Percentiles rank a stretch among this genome's conserved stretches.
Conservation (phyloP, 1,140 invertebrate species). For the Drosophila ironensis region DNA sequence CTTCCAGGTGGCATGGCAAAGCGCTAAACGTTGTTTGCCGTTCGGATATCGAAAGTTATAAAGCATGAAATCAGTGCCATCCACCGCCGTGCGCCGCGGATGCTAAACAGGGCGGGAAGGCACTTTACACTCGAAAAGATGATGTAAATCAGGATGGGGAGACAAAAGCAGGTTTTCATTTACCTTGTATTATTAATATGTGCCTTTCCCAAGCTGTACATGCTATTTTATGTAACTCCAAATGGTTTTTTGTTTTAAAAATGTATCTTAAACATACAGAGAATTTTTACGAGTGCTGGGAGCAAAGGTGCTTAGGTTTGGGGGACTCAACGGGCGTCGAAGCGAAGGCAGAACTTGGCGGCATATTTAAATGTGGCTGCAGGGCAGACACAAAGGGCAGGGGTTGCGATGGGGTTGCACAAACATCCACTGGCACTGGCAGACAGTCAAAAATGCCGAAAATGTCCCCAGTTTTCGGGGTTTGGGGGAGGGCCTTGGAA, state of each 20-base stretch:
- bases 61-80: constrained; percentile 77
- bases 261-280: background rate
- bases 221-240: no score
- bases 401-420: constrained; percentile 11
- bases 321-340: constrained; percentile 23
- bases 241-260: background rate
- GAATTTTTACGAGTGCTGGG: background rate
- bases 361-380: constrained; percentile 77
- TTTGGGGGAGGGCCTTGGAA: constrained; percentile 31
- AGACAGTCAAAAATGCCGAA: constrained; percentile 72
- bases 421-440: constrained; percentile 22
- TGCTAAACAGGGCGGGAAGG: constrained; percentile 2
- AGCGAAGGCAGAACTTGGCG: constrained; percentile 54
- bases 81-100: constrained; percentile 28
- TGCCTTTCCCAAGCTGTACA: no score
- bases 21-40: constrained; percentile 78
- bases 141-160: no score
- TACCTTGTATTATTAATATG: no score
- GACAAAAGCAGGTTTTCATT: no score
- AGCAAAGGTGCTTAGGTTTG: background rate
- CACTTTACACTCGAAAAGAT: background rate
- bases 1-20: constrained; percentile 49
- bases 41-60: constrained; percentile 78
- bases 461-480: constrained; percentile 38
- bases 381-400: constrained; percentile 38